Percentiles rank a stretch among this genome's conserved stretches.
These are phyloP conservation scores for Ridgeia piscesae DNA, from an alignment of 1,140 invertebrate genomes.

Conservation along the genomic window DNA sequence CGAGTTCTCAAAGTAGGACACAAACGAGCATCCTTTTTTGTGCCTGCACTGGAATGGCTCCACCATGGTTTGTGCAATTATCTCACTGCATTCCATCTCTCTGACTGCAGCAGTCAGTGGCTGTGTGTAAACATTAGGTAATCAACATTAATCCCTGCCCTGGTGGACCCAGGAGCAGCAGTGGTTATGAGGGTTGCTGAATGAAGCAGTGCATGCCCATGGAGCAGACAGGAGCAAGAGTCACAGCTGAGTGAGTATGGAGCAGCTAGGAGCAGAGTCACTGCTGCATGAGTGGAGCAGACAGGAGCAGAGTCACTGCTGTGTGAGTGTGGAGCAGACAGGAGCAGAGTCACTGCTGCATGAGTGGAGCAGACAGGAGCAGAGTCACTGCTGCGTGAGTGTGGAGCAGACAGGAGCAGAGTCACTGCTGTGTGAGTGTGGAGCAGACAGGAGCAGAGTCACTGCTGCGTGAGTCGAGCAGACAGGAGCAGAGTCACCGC, in stretches of 20 bases:
- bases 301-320: background rate
- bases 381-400: background rate
- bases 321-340: background rate
- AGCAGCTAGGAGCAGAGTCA: background rate
- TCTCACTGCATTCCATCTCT: background rate
- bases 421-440: background rate
- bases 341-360: background rate
- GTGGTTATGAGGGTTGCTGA: background rate
- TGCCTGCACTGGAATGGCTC: background rate
- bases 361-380: background rate
- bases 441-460: background rate
- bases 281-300: background rate
- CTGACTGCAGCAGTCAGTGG: background rate
- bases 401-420: background rate
- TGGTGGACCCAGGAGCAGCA: no score
- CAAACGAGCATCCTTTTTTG: background rate
- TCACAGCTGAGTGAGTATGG: background rate
- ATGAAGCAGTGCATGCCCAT: background rate
- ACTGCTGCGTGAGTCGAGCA: background rate
- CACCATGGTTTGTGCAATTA: background rate
- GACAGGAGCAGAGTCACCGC: no score
- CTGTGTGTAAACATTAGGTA: background rate
- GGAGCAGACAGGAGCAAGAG: background rate
- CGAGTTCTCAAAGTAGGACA: background rate
- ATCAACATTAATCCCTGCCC: background rate